Evolutionary conservation across 2,888 invertebrate species (phyloP).

Genomic region (Rhynchonema sp.): DNA sequence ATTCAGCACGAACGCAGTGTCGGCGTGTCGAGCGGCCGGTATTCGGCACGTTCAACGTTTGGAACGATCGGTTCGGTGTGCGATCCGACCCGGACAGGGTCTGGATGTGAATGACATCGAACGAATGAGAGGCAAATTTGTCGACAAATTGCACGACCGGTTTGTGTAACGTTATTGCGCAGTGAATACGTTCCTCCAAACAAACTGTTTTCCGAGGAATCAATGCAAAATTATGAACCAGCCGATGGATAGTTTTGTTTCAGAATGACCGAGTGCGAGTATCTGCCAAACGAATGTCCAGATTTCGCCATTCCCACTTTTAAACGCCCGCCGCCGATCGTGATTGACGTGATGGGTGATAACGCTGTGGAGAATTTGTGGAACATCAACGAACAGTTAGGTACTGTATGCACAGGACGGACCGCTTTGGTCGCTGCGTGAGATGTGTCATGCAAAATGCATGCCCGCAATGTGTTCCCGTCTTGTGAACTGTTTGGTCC

Average conservation of each 20-base stretch:
- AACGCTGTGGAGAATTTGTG: slow-evolving; percentile 58
- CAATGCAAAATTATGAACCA: background rate
- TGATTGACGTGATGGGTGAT: slow-evolving; percentile 56
- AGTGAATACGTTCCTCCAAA: background rate
- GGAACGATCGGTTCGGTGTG: slow-evolving; percentile 59
- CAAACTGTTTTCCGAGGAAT: background rate
- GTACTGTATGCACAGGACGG: no score
- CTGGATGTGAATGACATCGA: background rate
- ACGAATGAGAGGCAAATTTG: no score
- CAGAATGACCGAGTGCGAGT: slow-evolving; percentile 70
- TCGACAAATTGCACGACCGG: slow-evolving; percentile 1
- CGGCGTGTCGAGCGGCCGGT: slow-evolving; percentile 69
- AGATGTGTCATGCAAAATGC: no score
- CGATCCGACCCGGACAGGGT: background rate
- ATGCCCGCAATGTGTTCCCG: no score
- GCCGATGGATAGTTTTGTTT: background rate
- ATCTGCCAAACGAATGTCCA: slow-evolving; percentile 39
- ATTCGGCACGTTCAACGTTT: slow-evolving; percentile 53
- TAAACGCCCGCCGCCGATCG: slow-evolving; percentile 50
- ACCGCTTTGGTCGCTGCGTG: no score
- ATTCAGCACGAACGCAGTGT: slow-evolving; percentile 83
- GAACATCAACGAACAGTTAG: slow-evolving; percentile 54
- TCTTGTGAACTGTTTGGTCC: no score
- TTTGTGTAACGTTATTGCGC: background rate
- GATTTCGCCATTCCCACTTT: slow-evolving; percentile 29